Conservation (phyloP, 1,140 invertebrate species). For the Phortica variegata region DNA sequence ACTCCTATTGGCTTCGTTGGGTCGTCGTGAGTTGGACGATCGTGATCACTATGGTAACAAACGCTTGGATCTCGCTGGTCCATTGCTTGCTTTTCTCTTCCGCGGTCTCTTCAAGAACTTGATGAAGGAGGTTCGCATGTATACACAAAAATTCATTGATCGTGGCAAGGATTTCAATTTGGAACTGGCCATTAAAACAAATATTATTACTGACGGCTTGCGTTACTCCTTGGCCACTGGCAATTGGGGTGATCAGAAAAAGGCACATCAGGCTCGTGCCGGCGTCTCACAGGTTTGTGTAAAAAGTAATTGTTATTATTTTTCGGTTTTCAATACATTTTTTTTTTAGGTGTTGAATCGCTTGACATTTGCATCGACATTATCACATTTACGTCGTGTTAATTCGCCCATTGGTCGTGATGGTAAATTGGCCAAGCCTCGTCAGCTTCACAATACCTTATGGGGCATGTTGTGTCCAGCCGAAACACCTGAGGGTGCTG, state of each 20-base stretch:
- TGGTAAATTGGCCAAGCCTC: conserved; percentile 96
- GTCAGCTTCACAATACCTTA: conserved; percentile 96
- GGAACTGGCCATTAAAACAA: conserved; percentile 95
- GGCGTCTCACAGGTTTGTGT: conserved; percentile 76
- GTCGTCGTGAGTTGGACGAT: conserved; percentile 94
- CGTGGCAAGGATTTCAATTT: conserved; percentile 97
- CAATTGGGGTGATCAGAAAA: conserved; percentile 99
- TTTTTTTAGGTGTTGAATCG: conserved; percentile 80
- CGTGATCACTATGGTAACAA: conserved; percentile 99
- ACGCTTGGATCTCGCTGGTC: conserved; percentile 94
- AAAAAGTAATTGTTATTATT: neutral
- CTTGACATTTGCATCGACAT: conserved; percentile 95
- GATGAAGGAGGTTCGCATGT: conserved; percentile 94
- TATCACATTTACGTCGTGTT: conserved; percentile 94
- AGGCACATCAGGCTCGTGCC: conserved; percentile 96
- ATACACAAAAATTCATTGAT: conserved; percentile 99
- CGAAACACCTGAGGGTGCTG: conserved; percentile 96
- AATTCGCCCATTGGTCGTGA: conserved; percentile 99
- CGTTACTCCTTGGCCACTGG: conserved; percentile 97
- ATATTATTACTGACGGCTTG: conserved; percentile 97
- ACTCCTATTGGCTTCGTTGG: conserved; percentile 88
- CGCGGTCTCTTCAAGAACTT: conserved; percentile 91
- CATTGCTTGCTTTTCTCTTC: conserved; percentile 93
- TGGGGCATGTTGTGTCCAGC: conserved; percentile 99
- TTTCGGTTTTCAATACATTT: conserved; percentile 53